Evolutionary conservation across 1,140 invertebrate species (phyloP).

Genomic region (Dreissena polymorpha): DNA sequence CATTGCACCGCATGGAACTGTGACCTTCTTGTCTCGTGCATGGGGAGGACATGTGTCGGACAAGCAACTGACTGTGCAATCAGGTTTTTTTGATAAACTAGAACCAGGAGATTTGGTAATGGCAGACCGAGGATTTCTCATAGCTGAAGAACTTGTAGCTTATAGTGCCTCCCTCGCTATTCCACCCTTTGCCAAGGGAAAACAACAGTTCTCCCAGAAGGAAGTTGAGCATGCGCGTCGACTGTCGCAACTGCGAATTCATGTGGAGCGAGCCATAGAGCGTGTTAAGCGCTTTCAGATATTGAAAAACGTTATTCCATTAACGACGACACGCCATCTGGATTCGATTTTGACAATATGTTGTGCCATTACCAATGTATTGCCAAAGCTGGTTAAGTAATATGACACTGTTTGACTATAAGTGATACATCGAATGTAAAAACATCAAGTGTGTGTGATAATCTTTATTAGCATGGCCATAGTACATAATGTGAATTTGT

Average conservation of each 20-base stretch:
- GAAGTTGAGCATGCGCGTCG: constrained; percentile 6
- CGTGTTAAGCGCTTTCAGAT: constrained; percentile 42
- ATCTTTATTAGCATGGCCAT: not conserved
- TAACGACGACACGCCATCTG: not conserved
- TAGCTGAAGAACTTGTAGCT: constrained; percentile 22
- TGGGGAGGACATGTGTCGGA: constrained; percentile 53
- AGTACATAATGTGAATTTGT: not conserved
- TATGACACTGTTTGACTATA: no score
- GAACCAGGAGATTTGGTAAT: constrained; percentile 44
- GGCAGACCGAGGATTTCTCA: constrained; percentile 50
- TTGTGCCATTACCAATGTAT: constrained; percentile 27
- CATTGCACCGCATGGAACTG: constrained; percentile 45
- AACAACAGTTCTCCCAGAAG: constrained; percentile 15
- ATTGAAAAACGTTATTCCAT: constrained; percentile 11
- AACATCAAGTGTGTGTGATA: not conserved
- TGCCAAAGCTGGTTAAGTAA: constrained; percentile 28
- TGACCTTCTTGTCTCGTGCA: no score
- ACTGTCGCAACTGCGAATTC: constrained; percentile 19
- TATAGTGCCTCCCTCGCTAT: constrained; percentile 22
- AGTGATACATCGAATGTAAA: no score
- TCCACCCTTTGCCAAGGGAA: constrained; percentile 39
- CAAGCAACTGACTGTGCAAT: constrained; percentile 47
- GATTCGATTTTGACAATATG: constrained; percentile 44
- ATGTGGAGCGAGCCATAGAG: constrained; percentile 43
- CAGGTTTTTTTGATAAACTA: constrained; percentile 46